phyloP scores from a whole-genome alignment of 2,888 invertebrate species.

The Teinopalpus imperialis region DNA sequence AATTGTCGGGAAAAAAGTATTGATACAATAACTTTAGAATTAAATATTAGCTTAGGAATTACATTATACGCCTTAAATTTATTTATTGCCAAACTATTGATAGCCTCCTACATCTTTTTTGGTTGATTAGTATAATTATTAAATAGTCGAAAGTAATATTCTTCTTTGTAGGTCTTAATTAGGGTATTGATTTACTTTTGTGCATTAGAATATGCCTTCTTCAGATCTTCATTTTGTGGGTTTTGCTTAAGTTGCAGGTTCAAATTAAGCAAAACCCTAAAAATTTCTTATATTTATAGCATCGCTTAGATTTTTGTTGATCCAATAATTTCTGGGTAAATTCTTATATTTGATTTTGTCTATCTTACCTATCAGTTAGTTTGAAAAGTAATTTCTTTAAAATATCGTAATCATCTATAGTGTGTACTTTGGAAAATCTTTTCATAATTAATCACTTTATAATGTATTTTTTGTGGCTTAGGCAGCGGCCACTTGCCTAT shows the following conservation, averaged over 20 bases:
- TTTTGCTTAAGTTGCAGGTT: slow-evolving; percentile 22
- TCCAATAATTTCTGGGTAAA: slow-evolving; percentile 27
- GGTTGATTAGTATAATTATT: not conserved
- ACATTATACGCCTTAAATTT: too few relatives aligned
- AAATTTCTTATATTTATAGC: slow-evolving; percentile 27
- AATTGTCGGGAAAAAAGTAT: too few relatives aligned
- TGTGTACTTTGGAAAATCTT: slow-evolving; percentile 13
- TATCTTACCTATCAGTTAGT: not conserved
- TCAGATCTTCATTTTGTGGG: slow-evolving; percentile 6
- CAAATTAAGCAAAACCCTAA: too few relatives aligned
- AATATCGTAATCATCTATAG: not conserved
- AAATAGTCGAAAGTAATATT: not conserved
- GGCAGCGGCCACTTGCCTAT: slow-evolving; percentile 15
- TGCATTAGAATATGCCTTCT: not conserved
- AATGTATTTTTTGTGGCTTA: slow-evolving; percentile 20
- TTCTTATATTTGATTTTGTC: slow-evolving; percentile 20
- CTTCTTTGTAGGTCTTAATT: not conserved
- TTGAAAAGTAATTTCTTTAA: not conserved
- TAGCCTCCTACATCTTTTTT: not conserved
- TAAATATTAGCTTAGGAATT: too few relatives aligned
- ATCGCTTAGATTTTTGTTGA: slow-evolving; percentile 28
- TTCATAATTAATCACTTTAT: slow-evolving; percentile 30
- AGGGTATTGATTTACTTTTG: not conserved
- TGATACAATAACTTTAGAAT: too few relatives aligned
- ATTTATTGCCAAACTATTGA: not conserved